These are phyloP conservation scores for Drosophila eohydei DNA, from an alignment of 2,888 invertebrate species.

Conservation along the genomic window DNA sequence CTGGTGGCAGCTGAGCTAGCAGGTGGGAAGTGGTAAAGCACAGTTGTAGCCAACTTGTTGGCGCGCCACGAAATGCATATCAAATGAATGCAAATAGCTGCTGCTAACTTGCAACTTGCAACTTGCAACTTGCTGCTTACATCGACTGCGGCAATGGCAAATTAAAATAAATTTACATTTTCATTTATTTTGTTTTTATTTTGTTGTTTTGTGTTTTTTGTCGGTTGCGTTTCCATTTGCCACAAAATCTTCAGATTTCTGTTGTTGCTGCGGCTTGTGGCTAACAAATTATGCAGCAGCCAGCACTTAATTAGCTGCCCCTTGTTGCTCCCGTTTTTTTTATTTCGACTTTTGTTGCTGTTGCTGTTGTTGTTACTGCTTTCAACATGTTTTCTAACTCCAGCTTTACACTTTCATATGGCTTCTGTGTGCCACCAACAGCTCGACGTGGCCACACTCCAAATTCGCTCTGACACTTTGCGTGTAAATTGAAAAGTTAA, in stretches of 20 bases:
- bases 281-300: slow-evolving; percentile 52
- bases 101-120: slow-evolving; percentile 31
- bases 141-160: slow-evolving; percentile 7
- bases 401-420: slow-evolving; percentile 17
- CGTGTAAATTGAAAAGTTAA: slow-evolving; percentile 58
- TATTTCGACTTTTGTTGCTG: background rate
- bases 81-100: slow-evolving; percentile 52
- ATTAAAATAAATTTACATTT: slow-evolving; percentile 63
- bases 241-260: slow-evolving; percentile 21
- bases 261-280: slow-evolving; percentile 32
- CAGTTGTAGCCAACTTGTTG: slow-evolving; percentile 36
- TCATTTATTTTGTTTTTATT: slow-evolving; percentile 29
- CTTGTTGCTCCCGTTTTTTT: slow-evolving; percentile 9
- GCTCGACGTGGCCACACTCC: background rate
- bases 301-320: slow-evolving; percentile 44
- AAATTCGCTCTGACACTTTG: slow-evolving; percentile 22
- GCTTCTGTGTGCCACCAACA: slow-evolving; percentile 1
- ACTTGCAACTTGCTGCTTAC: slow-evolving; percentile 19
- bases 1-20: slow-evolving; percentile 12
- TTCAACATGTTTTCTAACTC: slow-evolving; percentile 20
- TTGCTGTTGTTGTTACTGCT: slow-evolving; percentile 3
- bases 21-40: slow-evolving; percentile 11
- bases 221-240: slow-evolving; percentile 6
- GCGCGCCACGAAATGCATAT: slow-evolving; percentile 41
- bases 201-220: background rate